Base-by-base conservation (phyloP, 2,113 vertebrate genomes). In the Chrysochloris asiatica region DNA sequence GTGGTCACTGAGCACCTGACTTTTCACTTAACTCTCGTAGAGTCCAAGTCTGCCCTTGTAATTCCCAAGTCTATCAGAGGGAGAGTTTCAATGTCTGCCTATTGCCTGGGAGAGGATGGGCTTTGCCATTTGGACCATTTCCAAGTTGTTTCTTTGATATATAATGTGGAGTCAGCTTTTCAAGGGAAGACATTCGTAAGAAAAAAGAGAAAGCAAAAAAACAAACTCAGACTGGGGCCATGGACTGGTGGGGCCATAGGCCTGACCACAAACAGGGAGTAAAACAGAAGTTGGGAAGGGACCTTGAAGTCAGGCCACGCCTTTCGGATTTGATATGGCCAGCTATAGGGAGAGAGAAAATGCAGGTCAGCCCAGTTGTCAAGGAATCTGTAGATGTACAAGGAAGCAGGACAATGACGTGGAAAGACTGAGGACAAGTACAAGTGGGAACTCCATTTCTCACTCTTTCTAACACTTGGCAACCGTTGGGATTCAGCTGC, bases 361-460 rank as follows among this genome's bases (percentile, higher is more conserved):
- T n/a, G 12, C 22, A 3, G 3, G 11, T 52, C 26, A 3, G 61
- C 52, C 69, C 24, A 33, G 41, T 28, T 76, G 24, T 80, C 61
- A 75, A 65, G 78, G 52, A 89, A 2, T 3, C 4, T 26, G 19
- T 28, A 30, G 82, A 69, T 45, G 77, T 28, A 17, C 6, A 33
- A 86, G 38, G 76, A 88, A 81, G 48, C 83, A 83, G 61, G 36
- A 54, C 50, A 6, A 63, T 52, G 22, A 79, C 75, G 71, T 11
- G 33, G 86, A 82, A 83, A 43, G 26, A 6, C 8, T 38, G 33
- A 92, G 47, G 63, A 36, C 0, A 1, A 72, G 86, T 65, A 77
- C 36, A 75, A 38, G 54, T 41, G 61, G 69, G 91, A 96, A 83
- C 63, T 77, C 73, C 54, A n/a, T n/a, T n/a, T 89, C 81, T 88